phyloP scores from a whole-genome alignment of 2,113 vertebrate genomes.

The Nestor notabilis region DNA sequence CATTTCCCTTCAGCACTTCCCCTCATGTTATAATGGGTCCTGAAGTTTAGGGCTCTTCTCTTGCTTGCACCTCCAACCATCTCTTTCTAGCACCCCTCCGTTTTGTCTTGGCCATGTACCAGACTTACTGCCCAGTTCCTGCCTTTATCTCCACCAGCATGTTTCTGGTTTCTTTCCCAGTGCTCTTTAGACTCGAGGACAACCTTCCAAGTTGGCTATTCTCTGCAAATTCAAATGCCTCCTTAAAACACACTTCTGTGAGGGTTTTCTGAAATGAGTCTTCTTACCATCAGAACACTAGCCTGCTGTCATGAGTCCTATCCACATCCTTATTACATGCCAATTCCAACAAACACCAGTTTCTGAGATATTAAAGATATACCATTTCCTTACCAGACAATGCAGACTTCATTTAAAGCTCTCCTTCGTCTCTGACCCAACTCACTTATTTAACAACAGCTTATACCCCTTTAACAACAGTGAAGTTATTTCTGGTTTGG shows the following conservation, averaged over 20 bases:
- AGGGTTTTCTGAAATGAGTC: neutral
- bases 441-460: constrained; percentile 12
- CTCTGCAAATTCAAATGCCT: neutral
- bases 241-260: neutral
- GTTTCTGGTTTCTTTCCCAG: constrained; percentile 52
- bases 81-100: neutral
- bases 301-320: neutral
- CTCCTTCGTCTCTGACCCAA: neutral
- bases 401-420: neutral
- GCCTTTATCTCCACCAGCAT: neutral
- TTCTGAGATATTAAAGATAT: neutral
- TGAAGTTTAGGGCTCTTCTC: neutral
- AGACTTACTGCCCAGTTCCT: neutral
- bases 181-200: constrained; percentile 27
- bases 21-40: neutral
- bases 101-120: neutral
- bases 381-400: neutral
- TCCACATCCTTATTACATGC: neutral
- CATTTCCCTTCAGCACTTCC: neutral
- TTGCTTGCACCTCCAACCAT: neutral
- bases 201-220: neutral
- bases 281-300: neutral
- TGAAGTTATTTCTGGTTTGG: constrained; percentile 63
- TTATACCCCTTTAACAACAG: constrained; percentile 38
- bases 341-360: neutral